These are phyloP conservation scores for Lydus trimaculatus DNA, from an alignment of 2,888 invertebrate genomes.

Conservation along the genomic window DNA sequence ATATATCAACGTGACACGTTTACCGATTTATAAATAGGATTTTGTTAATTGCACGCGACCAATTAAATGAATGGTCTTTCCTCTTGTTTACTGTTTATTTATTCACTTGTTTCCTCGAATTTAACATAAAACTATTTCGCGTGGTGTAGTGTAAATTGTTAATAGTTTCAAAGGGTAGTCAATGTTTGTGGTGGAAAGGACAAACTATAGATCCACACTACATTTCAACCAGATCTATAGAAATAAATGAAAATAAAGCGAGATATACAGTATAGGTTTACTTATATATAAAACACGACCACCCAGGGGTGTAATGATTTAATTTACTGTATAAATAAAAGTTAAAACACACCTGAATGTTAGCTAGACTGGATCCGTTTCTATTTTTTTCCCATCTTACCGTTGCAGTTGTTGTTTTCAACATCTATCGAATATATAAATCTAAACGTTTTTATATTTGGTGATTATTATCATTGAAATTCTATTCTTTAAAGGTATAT, in stretches of 20 bases:
- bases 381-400: constrained; percentile 21
- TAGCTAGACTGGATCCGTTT: background rate
- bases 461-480: constrained; percentile 4
- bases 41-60: constrained; percentile 10
- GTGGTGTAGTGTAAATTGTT: background rate
- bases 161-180: background rate
- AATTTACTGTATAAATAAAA: constrained; percentile 15
- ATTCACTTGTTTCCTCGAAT: background rate
- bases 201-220: background rate
- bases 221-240: background rate
- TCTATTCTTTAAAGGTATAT: background rate
- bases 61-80: constrained; percentile 4
- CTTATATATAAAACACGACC: background rate
- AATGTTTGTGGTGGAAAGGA: background rate
- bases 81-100: background rate
- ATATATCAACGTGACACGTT: constrained; percentile 14
- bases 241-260: background rate
- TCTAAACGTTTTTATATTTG: constrained; percentile 25
- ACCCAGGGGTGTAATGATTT: constrained; percentile 16
- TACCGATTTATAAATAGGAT: constrained; percentile 8
- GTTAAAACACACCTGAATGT: constrained; percentile 12
- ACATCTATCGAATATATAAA: background rate
- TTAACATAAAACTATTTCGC: background rate
- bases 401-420: background rate
- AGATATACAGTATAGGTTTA: background rate